A percentile compares a stretch with the other conserved stretches of the same genome.
Evolutionary conservation across 1,140 invertebrate genomes (phyloP).

Genomic region (Drosophila auraria): DNA sequence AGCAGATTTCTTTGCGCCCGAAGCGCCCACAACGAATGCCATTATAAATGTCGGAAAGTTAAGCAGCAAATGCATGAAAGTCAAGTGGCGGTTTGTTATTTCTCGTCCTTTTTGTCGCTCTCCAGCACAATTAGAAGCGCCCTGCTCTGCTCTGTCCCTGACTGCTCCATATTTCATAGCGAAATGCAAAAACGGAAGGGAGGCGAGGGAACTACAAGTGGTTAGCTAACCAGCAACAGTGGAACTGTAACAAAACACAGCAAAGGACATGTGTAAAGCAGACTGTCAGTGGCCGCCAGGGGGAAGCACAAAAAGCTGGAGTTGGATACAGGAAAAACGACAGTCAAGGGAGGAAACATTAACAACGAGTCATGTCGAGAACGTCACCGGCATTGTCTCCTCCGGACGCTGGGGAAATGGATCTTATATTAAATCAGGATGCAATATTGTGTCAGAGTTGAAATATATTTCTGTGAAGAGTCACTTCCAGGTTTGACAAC

Average conservation of each 20-base stretch:
- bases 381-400: conserved; percentile 16
- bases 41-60: conserved; percentile 74
- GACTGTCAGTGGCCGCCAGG: conserved; percentile 23
- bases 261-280: conserved; percentile 58
- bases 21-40: conserved; percentile 23
- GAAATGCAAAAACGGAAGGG: conserved; percentile 30
- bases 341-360: conserved; percentile 23
- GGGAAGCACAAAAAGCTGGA: neutral
- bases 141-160: conserved; percentile 5
- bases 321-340: conserved; percentile 3
- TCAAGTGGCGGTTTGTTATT: conserved; percentile 59
- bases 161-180: conserved; percentile 40
- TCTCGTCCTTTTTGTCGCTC: conserved; percentile 10
- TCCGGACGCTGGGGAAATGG: neutral
- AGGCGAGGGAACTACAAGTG: conserved; percentile 41
- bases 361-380: conserved; percentile 23
- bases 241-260: conserved; percentile 39
- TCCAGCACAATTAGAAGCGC: conserved; percentile 58
- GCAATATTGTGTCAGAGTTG: neutral
- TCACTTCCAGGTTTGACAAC: no score
- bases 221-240: conserved; percentile 44
- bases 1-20: conserved; percentile 10
- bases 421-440: neutral
- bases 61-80: conserved; percentile 66
- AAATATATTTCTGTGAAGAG: neutral